A percentile compares a stretch with the other conserved stretches of the same genome.
Evolutionary conservation across 2,888 invertebrate species (phyloP).

Genomic region (Drosophila antonietae): DNA sequence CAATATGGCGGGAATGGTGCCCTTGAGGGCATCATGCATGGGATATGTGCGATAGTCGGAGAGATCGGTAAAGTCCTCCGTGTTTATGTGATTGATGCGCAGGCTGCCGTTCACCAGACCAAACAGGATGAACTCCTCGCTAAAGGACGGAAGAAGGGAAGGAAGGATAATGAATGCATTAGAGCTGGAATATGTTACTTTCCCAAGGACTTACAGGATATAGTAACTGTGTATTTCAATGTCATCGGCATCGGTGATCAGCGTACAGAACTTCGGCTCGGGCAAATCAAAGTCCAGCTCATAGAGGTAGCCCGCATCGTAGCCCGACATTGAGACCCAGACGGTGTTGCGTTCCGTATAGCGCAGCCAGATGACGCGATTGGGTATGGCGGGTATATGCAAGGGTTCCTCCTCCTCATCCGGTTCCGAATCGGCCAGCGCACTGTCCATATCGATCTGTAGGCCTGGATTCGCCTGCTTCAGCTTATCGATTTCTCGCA

Average conservation of each 20-base stretch:
- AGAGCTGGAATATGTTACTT: not conserved
- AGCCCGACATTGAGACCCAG: conserved; percentile 88
- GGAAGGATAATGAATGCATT: not conserved
- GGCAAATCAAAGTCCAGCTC: conserved; percentile 85
- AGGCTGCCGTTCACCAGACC: conserved; percentile 88
- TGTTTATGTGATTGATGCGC: conserved; percentile 86
- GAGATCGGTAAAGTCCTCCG: conserved; percentile 86
- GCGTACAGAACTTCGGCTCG: conserved; percentile 85
- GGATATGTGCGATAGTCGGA: conserved; percentile 89
- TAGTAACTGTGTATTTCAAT: conserved; percentile 86
- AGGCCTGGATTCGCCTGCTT: conserved; percentile 87
- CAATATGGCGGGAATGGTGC: conserved; percentile 88
- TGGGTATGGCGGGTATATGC: conserved; percentile 86
- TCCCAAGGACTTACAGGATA: conserved; percentile 84
- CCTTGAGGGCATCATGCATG: conserved; percentile 91
- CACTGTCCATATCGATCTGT: conserved; percentile 87
- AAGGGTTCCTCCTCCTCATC: conserved; percentile 86
- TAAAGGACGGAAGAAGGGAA: conserved; percentile 63
- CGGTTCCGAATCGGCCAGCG: conserved; percentile 87
- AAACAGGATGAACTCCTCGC: conserved; percentile 86
- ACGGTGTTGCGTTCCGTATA: conserved; percentile 86
- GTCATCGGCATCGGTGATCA: conserved; percentile 86
- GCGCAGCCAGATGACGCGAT: conserved; percentile 86
- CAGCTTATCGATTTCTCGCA: conserved; percentile 87
- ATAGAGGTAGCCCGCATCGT: conserved; percentile 89